Percentiles rank a stretch among this genome's conserved stretches.
Conservation (phyloP, 2,888 invertebrate species). For the Agonopterix subpropinquella region DNA sequence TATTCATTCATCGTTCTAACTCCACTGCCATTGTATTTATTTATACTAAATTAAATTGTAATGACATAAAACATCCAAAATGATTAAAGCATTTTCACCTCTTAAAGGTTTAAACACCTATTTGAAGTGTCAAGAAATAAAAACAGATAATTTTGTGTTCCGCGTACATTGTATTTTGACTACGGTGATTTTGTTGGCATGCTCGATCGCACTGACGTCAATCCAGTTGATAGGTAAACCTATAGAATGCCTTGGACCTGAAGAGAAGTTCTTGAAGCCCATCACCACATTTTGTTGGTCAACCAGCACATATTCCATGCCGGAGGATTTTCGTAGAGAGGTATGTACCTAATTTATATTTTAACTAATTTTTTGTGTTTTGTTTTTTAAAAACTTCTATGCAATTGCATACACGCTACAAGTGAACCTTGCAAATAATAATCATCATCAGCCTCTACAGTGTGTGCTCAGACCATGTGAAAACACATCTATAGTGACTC, state of each 20-base stretch:
- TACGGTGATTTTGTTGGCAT: neutral
- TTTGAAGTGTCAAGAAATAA: slow-evolving; percentile 1
- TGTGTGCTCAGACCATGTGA: too few relatives aligned
- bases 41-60: neutral
- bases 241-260: neutral
- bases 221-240: slow-evolving; percentile 3
- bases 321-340: neutral
- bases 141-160: neutral
- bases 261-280: neutral
- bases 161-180: slow-evolving; percentile 2
- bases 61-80: too few relatives aligned
- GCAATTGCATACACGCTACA: too few relatives aligned
- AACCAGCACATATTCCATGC: slow-evolving; percentile 1
- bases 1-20: too few relatives aligned
- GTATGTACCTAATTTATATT: neutral
- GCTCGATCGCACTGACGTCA: slow-evolving; percentile 1
- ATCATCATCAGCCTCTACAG: too few relatives aligned
- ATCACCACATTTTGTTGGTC: slow-evolving; percentile 5
- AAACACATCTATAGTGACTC: too few relatives aligned
- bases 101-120: neutral
- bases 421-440: too few relatives aligned
- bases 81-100: neutral
- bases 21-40: too few relatives aligned
- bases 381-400: too few relatives aligned
- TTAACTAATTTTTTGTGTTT: too few relatives aligned